phyloP scores from a whole-genome alignment of 2,113 vertebrate genomes.

The Oxyura jamaicensis region DNA sequence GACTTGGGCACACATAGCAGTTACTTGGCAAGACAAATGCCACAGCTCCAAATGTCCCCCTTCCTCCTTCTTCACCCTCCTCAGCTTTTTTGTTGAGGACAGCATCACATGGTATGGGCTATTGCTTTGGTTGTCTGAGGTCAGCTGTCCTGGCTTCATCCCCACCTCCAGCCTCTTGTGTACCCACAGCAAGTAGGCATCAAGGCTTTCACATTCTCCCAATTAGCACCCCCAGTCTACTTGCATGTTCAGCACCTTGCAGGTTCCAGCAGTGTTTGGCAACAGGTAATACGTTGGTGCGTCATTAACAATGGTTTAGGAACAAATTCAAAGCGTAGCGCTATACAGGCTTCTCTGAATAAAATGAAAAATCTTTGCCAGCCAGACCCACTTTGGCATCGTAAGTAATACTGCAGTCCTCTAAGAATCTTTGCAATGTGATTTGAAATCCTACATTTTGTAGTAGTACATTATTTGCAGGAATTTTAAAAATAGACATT shows the following conservation, averaged over 20 bases:
- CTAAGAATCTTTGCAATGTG: neutral
- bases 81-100: neutral
- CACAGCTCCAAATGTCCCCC: rapidly evolving
- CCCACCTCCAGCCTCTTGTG: neutral
- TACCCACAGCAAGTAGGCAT: neutral
- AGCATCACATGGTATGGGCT: rapidly evolving
- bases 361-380: too few relatives aligned
- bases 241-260: neutral
- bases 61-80: neutral
- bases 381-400: neutral
- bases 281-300: too few relatives aligned
- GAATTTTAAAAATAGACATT: neutral
- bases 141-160: rapidly evolving
- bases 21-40: neutral
- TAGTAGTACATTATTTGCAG: neutral
- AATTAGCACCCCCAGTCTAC: neutral
- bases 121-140: neutral
- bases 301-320: neutral
- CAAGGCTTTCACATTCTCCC: neutral
- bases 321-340: neutral
- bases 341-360: neutral
- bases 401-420: neutral
- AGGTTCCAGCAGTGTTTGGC: too few relatives aligned
- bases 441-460: neutral
- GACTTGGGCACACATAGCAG: rapidly evolving